Conservation (phyloP, 2,797 vertebrate species). For the Cyclura pinguis region DNA sequence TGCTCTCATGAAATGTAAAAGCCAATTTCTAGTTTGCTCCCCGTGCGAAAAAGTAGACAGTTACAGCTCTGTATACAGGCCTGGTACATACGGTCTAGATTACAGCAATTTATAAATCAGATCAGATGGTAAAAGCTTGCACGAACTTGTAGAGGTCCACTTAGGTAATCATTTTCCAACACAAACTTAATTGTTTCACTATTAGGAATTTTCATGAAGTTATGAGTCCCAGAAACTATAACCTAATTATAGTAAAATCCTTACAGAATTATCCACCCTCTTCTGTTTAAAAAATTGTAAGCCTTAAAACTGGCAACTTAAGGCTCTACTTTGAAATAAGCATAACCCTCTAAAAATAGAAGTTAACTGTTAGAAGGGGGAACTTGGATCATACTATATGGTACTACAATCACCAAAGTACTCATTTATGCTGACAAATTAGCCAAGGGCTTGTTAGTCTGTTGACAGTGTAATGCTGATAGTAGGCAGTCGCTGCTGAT, state of each 20-base stretch:
- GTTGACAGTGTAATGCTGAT: constrained; percentile 93
- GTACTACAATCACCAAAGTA: constrained; percentile 36
- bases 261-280: constrained; percentile 7
- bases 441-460: constrained; percentile 75
- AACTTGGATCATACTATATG: constrained; percentile 29
- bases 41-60: too few species aligned
- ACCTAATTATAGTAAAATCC: constrained; percentile 9
- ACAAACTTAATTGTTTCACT: not conserved
- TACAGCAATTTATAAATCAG: not conserved
- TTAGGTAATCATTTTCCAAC: not conserved
- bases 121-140: not conserved
- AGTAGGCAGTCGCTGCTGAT: constrained; percentile 91
- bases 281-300: constrained; percentile 44
- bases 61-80: not conserved
- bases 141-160: not conserved
- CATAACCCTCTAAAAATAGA: constrained; percentile 42
- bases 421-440: constrained; percentile 45
- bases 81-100: not conserved
- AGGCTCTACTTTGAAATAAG: constrained; percentile 57
- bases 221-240: not conserved
- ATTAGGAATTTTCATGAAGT: constrained; percentile 17
- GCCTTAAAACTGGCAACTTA: constrained; percentile 41
- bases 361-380: constrained; percentile 47
- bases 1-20: not conserved
- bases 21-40: not conserved